These are phyloP conservation scores for Drymonia ruficornis DNA, from an alignment of 2,888 invertebrate genomes.

Conservation along the genomic window DNA sequence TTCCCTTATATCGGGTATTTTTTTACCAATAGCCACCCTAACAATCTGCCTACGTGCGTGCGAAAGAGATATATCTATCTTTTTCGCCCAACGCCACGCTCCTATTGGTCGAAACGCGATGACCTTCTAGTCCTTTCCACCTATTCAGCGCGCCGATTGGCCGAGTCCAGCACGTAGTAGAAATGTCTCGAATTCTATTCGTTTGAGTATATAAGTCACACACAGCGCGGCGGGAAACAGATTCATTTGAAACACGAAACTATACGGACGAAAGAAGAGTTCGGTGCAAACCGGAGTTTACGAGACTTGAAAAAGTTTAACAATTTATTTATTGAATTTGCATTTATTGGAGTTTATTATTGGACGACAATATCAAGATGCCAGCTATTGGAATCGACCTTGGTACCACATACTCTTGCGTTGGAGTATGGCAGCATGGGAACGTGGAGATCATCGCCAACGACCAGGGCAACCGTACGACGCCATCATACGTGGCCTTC, in stretches of 20 bases:
- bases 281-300: slow-evolving; percentile 56
- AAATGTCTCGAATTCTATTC: slow-evolving; percentile 58
- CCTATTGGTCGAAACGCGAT: slow-evolving; percentile 45
- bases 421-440: slow-evolving; percentile 85
- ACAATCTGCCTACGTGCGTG: neutral
- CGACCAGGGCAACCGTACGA: slow-evolving; percentile 89
- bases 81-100: slow-evolving; percentile 29
- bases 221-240: slow-evolving; percentile 60
- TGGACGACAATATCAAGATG: slow-evolving; percentile 54
- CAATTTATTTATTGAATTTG: neutral
- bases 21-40: slow-evolving; percentile 22
- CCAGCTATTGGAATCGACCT: slow-evolving; percentile 84
- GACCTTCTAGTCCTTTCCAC: slow-evolving; percentile 54
- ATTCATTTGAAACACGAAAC: slow-evolving; percentile 66
- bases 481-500: slow-evolving; percentile 90
- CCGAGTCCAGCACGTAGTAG: slow-evolving; percentile 41
- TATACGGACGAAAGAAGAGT: slow-evolving; percentile 50
- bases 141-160: slow-evolving; percentile 50
- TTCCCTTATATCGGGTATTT: slow-evolving; percentile 13
- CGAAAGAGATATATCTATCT: slow-evolving; percentile 15
- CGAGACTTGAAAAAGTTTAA: slow-evolving; percentile 5
- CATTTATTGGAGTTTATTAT: slow-evolving; percentile 11
- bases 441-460: slow-evolving; percentile 90
- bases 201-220: slow-evolving; percentile 56
- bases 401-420: slow-evolving; percentile 84